These are phyloP conservation scores for Colletes latitarsis DNA, from an alignment of 1,140 invertebrate species.

Conservation along the genomic window DNA sequence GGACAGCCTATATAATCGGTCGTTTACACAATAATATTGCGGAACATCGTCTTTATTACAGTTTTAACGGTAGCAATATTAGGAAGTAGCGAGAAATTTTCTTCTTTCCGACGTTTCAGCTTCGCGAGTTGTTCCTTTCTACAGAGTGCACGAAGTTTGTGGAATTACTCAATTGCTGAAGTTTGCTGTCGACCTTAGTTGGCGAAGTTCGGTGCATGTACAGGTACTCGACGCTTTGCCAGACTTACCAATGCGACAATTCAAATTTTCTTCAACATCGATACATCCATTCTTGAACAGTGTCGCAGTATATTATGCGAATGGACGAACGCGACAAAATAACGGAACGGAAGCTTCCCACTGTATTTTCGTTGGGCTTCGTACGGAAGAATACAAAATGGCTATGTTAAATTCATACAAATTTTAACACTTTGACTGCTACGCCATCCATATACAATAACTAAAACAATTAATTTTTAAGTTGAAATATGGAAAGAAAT, in stretches of 20 bases:
- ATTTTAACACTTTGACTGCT: too few relatives aligned
- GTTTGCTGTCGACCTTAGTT: background rate
- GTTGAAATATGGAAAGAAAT: too few relatives aligned
- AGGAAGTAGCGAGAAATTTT: background rate
- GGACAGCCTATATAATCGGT: too few relatives aligned
- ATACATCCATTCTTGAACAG: background rate
- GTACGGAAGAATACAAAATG: too few relatives aligned
- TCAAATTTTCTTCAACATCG: background rate
- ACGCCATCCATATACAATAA: too few relatives aligned
- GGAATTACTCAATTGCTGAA: constrained; percentile 4
- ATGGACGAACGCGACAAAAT: background rate
- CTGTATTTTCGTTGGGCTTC: too few relatives aligned
- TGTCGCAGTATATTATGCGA: too few relatives aligned
- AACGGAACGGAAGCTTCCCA: too few relatives aligned
- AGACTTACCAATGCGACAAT: background rate
- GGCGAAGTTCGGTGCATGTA: constrained; percentile 2
- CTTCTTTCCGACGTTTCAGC: background rate
- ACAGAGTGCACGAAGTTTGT: background rate
- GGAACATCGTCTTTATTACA: background rate
- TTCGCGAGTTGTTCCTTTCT: background rate
- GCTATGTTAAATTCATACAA: too few relatives aligned
- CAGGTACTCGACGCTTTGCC: background rate
- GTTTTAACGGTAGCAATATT: background rate
- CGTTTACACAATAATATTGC: too few relatives aligned
- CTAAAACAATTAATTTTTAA: too few relatives aligned